Base-by-base conservation (phyloP, 1,140 invertebrate genomes). In the Harpegnathos saltator region DNA sequence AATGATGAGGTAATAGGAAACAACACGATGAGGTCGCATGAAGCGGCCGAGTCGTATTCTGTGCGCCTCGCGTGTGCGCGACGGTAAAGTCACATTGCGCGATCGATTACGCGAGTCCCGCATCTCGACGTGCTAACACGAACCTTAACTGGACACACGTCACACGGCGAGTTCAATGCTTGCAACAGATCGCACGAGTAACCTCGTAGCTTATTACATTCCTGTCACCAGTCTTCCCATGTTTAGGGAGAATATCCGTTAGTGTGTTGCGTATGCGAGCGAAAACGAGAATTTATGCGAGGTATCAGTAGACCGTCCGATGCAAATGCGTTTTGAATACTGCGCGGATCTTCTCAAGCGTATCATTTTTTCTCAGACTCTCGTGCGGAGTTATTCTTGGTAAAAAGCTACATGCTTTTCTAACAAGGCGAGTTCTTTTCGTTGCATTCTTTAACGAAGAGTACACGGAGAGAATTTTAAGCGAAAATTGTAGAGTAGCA, bases 161-260 rank as follows among this genome's bases (percentile, higher is more conserved):
- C 61, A 50, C 26, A 15, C 65, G 78, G 74, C 71, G 80, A 89
- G 89, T 89, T 89, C 89, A 89, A 87, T 83, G 88, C 87, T 89
- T 89, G 89, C 85, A 85, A 75, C 85, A 87, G 89, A 59, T 44
- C 38, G 61, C n/a, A 50, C 68, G 66, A 24, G 63, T 54, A 71
- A 69, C 50, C 84, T 63, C 82, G 58, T 12, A 22, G 52, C 15
- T 66, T 74, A 85, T 85, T 87, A 83, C 74, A 54, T 61, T 61
- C 65, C 61, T 83, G 83, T 87, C 83, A 78, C 85, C 61, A 52
- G 85, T 89, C 72, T 82, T 85, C 33, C 87, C 86, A 89, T 89
- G 77, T 89, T 88, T 88, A 89, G 86, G 83, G 24, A 80, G 72
- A 83, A 14, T 62, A 65, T 58, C 85, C 85, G 83, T 88, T 87